Evolutionary conservation across 2,113 vertebrate species (phyloP).

Genomic region (Sciurus niger): DNA sequence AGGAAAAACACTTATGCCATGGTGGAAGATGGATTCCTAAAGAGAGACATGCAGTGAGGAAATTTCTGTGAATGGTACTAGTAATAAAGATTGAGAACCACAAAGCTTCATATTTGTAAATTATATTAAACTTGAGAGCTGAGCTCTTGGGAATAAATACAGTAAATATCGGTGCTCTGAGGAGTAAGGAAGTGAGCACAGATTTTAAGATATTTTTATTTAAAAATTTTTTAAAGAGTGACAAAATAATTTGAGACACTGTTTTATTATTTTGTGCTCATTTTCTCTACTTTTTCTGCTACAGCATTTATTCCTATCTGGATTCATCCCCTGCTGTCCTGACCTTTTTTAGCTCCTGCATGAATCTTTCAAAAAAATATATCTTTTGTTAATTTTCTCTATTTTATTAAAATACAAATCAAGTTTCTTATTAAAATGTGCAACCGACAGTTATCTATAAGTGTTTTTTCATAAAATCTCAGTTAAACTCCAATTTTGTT

Average conservation of each 20-base stretch:
- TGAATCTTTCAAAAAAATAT: not conserved
- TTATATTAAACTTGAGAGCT: not conserved
- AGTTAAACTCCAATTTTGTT: conserved; percentile 44
- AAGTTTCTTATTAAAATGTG: conserved; percentile 48
- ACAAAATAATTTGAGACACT: not conserved
- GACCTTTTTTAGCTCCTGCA: not conserved
- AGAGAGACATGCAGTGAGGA: not conserved
- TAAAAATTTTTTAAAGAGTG: not conserved
- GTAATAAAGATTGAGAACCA: not conserved
- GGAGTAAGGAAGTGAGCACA: not conserved
- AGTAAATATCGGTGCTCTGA: not conserved
- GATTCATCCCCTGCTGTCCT: not conserved
- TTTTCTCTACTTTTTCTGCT: not conserved
- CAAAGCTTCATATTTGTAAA: not conserved
- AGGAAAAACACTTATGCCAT: not conserved
- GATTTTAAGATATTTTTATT: not conserved
- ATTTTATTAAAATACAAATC: conserved; percentile 32
- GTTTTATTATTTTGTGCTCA: not conserved
- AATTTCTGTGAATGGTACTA: not conserved
- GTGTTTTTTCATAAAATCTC: conserved; percentile 23
- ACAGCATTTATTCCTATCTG: not conserved
- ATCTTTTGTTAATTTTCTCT: not conserved
- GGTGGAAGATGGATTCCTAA: not conserved
- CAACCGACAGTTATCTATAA: not conserved
- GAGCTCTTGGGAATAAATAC: not conserved